Conservation (phyloP, 53 echinoderm and acorn worm species). For the Stichopus horrens region DNA sequence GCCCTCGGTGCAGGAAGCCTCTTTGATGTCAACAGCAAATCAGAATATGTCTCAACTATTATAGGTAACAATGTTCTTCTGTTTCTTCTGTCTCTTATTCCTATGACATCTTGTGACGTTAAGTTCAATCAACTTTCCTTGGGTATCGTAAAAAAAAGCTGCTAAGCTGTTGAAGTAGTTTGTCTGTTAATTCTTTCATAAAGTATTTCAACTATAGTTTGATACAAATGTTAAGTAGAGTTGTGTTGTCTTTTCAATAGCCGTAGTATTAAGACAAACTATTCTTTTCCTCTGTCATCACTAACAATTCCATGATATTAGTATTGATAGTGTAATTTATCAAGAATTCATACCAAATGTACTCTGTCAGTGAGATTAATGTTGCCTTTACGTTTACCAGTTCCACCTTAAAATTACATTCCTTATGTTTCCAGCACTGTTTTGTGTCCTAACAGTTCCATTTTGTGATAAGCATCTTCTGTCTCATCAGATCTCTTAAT, state of each 20-base stretch:
- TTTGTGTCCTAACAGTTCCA: no score
- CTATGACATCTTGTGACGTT: no score
- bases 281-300: neutral
- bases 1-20: constrained; percentile 89
- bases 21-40: constrained; percentile 77
- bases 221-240: neutral
- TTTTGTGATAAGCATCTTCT: no score
- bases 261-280: neutral
- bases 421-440: no score
- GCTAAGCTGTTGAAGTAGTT: no score
- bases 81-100: no score
- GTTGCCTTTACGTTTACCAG: no score
- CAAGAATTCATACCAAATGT: neutral
- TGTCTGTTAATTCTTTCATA: neutral
- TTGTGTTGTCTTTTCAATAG: neutral
- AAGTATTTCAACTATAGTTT: neutral
- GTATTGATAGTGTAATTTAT: neutral
- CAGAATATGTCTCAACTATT: constrained; percentile 90
- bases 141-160: no score
- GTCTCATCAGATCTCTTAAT: no score
- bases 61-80: constrained; percentile 58
- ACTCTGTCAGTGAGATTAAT: no score
- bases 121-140: no score
- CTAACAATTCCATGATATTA: neutral
- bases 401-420: no score